phyloP scores from a whole-genome alignment of 2,113 vertebrate species.

The Vanacampus margaritifer region DNA sequence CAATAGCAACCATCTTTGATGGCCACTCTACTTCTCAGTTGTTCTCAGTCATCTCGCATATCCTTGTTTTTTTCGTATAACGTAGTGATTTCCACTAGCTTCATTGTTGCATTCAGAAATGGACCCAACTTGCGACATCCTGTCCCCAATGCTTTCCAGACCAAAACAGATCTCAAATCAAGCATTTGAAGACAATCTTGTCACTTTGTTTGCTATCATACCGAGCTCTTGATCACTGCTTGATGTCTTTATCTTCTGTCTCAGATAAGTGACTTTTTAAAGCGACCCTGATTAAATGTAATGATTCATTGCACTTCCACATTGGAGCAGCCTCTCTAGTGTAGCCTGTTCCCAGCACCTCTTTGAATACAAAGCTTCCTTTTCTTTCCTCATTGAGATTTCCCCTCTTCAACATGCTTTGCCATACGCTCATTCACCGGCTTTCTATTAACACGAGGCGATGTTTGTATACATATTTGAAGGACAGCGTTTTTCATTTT shows the following conservation, averaged over 20 bases:
- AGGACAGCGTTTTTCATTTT: not conserved
- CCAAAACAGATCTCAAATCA: slow-evolving; percentile 9
- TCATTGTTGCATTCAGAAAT: too few species aligned
- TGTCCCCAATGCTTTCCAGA: not conserved
- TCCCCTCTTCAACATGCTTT: slow-evolving; percentile 6
- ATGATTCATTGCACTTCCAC: not conserved
- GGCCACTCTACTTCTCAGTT: not conserved
- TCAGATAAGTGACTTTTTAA: not conserved
- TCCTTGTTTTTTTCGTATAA: too few species aligned
- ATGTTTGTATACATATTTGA: slow-evolving; percentile 9
- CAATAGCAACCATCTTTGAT: not conserved
- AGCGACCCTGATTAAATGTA: slow-evolving; percentile 19
- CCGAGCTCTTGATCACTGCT: not conserved
- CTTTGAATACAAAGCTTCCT: not conserved
- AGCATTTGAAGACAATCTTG: slow-evolving; percentile 8
- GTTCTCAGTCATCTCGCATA: too few species aligned
- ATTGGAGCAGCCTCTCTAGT: not conserved
- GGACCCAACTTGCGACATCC: not conserved
- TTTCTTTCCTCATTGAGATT: not conserved
- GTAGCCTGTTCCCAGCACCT: not conserved
- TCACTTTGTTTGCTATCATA: slow-evolving; percentile 7
- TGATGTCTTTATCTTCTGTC: not conserved
- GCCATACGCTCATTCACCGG: not conserved
- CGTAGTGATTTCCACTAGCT: too few species aligned
- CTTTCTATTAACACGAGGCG: not conserved